A percentile compares a stretch with the other conserved stretches of the same genome.
These are phyloP conservation scores for Anadara kagoshimensis DNA, from an alignment of 1,140 invertebrate genomes.

Conservation along the genomic window DNA sequence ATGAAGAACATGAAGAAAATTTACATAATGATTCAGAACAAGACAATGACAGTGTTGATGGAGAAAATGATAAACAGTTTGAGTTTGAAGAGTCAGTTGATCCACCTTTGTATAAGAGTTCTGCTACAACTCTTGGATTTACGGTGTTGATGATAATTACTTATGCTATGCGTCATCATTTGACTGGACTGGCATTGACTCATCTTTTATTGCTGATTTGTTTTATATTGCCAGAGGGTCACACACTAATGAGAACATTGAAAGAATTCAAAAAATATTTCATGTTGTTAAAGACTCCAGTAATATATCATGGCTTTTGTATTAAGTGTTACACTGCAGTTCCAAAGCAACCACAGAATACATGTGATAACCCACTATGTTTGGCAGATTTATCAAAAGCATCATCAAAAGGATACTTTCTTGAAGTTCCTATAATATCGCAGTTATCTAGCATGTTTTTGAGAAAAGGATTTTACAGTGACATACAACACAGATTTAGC, in stretches of 20 bases:
- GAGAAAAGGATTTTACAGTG: slow-evolving; percentile 7
- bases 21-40: not conserved
- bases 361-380: slow-evolving; percentile 4
- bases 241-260: slow-evolving; percentile 4
- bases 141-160: slow-evolving; percentile 14
- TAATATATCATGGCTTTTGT: slow-evolving; percentile 17
- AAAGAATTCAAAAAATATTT: slow-evolving; percentile 21
- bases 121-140: not conserved
- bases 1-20: not conserved
- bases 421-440: slow-evolving; percentile 11
- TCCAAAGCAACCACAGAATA: not conserved
- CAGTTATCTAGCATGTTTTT: slow-evolving; percentile 15
- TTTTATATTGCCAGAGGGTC: not conserved
- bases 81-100: not conserved
- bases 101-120: slow-evolving; percentile 12
- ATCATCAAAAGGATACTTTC: slow-evolving; percentile 17
- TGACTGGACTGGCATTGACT: not conserved
- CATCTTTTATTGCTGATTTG: slow-evolving; percentile 4
- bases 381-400: not conserved
- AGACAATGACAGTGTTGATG: too few species aligned
- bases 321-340: not conserved
- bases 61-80: not conserved
- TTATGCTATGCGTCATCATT: slow-evolving; percentile 6
- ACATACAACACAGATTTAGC: not conserved
- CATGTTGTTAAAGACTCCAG: not conserved